Evolutionary conservation across 1,140 invertebrate genomes (phyloP).

Genomic region (Cephus cinctus): DNA sequence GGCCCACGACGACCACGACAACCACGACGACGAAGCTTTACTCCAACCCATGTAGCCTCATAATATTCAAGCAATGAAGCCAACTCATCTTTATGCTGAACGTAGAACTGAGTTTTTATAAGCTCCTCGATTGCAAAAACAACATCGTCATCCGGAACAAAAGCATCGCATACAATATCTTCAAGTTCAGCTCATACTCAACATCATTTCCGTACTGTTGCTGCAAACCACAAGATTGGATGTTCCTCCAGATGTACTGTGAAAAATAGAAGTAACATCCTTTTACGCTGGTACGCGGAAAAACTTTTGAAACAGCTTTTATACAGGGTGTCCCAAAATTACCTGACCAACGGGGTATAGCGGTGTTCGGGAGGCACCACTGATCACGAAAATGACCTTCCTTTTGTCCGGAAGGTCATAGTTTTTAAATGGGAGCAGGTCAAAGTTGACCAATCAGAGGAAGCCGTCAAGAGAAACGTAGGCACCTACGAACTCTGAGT

Average conservation of each 20-base stretch:
- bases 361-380: no score
- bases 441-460: no score
- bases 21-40: slow-evolving; percentile 2
- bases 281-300: background rate
- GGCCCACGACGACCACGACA: background rate
- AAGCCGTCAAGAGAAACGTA: no score
- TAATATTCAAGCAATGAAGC: slow-evolving; percentile 4
- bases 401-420: no score
- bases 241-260: slow-evolving; percentile 6
- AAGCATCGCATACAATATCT: slow-evolving; percentile 6
- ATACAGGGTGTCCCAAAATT: no score
- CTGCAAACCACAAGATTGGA: slow-evolving; percentile 3
- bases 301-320: slow-evolving; percentile 7
- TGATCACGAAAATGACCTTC: no score
- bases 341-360: no score
- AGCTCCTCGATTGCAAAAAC: slow-evolving; percentile 1
- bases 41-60: slow-evolving; percentile 8
- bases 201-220: background rate
- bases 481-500: no score
- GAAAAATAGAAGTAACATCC: slow-evolving; percentile 11
- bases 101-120: slow-evolving; percentile 2
- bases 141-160: slow-evolving; percentile 6
- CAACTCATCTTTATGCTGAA: background rate
- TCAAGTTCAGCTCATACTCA: background rate
- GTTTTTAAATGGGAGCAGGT: no score